Evolutionary conservation across 2,888 invertebrate species (phyloP), one percentile per base, ranked within the genome.

Genomic region (Rhodophaea formosa): DNA sequence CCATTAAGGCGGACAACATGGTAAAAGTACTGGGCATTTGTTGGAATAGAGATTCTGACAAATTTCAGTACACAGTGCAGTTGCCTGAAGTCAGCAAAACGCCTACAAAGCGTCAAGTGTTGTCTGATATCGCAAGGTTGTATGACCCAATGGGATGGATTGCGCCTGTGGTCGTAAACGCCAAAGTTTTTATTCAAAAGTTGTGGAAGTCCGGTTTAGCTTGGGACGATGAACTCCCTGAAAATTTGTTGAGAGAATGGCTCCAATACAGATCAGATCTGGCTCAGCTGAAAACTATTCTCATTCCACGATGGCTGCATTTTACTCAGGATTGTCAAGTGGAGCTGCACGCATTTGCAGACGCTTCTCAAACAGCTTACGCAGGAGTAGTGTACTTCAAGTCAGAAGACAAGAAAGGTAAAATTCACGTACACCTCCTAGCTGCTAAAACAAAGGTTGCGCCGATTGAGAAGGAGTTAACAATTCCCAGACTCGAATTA

Each of bases 1-100:
- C n/a, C n/a, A n/a, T n/a, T n/a, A n/a, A n/a, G n/a, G n/a, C n/a
- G n/a, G 55, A 68, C 45, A 55, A 66, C 5, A 51, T 52, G 8
- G 53, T 69, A 0, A 73, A 69, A 29, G 64, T 69, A 7, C 39
- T 71, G 2, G 71, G 70, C n/a, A 56, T 73, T 8, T n/a, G 14
- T 15, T 71, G 70, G 70, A 69, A 70, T 51, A 62, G 56, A 51
- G n/a, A 29, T n/a, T 15, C 43, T 43, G 43, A 43, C 6, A 43
- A 43, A 7, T 43, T 43, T 14, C 14, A 43, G 7, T 70, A 66
- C 32, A 55, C 55, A 1, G 1, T 65, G 0, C 45, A 62, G 2
- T 42, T 69, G 44, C 59, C 65, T 8, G 62, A 51, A 45, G 47
- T 23, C n/a, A n/a, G n/a, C n/a, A n/a, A n/a, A n/a, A n/a, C n/a